Evolutionary conservation across 2,113 vertebrate genomes (phyloP), one percentile per base, ranked within the genome.

Genomic region (Ophthalmolycus amberensis): DNA sequence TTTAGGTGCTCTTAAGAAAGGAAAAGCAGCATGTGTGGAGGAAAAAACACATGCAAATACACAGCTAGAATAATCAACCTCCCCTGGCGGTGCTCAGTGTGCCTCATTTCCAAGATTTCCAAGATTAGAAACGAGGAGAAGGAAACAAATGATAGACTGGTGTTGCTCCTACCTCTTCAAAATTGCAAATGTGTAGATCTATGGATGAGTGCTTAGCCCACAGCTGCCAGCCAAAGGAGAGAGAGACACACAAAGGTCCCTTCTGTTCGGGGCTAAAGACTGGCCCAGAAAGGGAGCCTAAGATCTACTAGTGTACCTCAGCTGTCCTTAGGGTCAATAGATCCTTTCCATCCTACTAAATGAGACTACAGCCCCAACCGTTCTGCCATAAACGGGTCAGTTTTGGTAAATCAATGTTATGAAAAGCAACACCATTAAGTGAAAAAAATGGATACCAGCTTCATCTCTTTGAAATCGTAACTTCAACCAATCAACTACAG

Each of bases 201-300:
- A 86, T 88, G 92, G 85, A 85, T 89, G 91, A 89, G 85, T 87
- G 79, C 87, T 88, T 75, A 83, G 77, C 89, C 69, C 94, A 92
- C 91, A 94, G 92, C 93, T 95, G 94, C 92, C 89, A 93, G 92
- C 89, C 75, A 88, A 88, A 75, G 85, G 78, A 91, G 86, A 89
- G 88, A 54, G 69, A 83, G 76, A 90, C 86, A 94, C 89, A 93
- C 89, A 93, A 94, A 92, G 91, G 64, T 85, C 85, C 90, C 91
- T 88, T 91, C 88, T 92, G 87, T 91, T 86, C 75, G 34, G 70
- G 77, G 89, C 85, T 82, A 90, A 91, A 91, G 87, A 90, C 82
- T 71, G 84, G 91, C 91, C 86, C 86, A 91, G 85, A 90, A 89
- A 89, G 86, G 74, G 73, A 88, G 88, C 87, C 87, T 91, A 93